Base-by-base conservation (phyloP, 2,113 vertebrate genomes). In the Leptodactylus fuscus region DNA sequence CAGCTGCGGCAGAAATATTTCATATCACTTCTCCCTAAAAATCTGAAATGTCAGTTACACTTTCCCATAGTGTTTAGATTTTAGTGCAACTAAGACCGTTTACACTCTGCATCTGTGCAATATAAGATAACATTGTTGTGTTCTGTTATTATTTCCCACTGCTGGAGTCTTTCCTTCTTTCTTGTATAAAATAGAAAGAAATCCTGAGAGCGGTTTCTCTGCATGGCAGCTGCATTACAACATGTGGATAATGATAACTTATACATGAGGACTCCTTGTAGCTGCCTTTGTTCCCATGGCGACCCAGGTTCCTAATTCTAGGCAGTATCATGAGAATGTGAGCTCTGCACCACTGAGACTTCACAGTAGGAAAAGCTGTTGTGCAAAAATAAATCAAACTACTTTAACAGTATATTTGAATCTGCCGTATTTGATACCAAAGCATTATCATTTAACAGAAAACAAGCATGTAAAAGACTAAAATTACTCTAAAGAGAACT, bases 281-380 rank as follows among this genome's bases (percentile, higher is more conserved):
- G 82, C 90, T 91, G 85, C 87, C 91, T 6, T 88, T 82, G 93
- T 95, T 94, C 87, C 93, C 90, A 92, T 94, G 91, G 92, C 85
- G 92, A 94, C 94, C 32, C 67, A 87, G 85, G 55, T 87, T 89
- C 87, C 91, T 87, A 90, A 91, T 88, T 87, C 18, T 29, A 84
- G 89, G 89, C 86, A 89, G 82, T 36, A 77, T 87, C 87, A 90
- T 1, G 27, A 3, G 65, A 11, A 7, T 76, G 24, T 62, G 24
- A 89, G 92, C 92, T 78, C 49, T 90, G 90, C 92, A 87, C 88
- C 91, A 90, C 88, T 92, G 90, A 87, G 88, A 89, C 89, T 90
- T 90, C 46, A 48, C 46, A 13, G 10, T 8, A 48, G 8, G 46
- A 11, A 13, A 48, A 48, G 46, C 46, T 48, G 13, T 48, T 48